phyloP scores from a whole-genome alignment of 2,797 vertebrate genomes.

The Neostethus bicornis region DNA sequence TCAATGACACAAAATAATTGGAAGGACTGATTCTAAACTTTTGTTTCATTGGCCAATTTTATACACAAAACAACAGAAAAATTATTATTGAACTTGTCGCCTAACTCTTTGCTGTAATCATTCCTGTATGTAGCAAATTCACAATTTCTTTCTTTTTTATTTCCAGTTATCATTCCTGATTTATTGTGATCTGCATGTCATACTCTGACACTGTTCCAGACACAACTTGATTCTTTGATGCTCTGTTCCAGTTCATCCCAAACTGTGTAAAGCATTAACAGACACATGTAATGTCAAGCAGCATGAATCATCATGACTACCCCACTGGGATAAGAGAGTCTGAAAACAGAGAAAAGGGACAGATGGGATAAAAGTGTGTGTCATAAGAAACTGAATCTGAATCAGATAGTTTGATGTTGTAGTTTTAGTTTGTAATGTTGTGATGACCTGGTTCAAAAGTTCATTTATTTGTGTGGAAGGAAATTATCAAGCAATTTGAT shows the following conservation, averaged over 20 bases:
- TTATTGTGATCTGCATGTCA: not conserved
- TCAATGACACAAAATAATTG: no score
- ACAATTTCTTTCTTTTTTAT: not conserved
- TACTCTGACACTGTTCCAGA: slow-evolving; percentile 6
- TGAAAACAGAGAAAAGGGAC: slow-evolving; percentile 1
- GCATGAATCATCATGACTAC: slow-evolving; percentile 64
- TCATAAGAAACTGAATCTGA: not conserved
- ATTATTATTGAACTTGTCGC: no score
- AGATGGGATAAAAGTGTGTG: not conserved
- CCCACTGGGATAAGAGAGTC: slow-evolving; percentile 9
- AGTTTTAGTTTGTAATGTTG: not conserved
- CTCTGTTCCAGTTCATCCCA: slow-evolving; percentile 32
- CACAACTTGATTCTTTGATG: slow-evolving; percentile 27
- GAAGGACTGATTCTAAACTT: no score
- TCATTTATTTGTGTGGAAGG: not conserved
- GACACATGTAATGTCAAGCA: slow-evolving; percentile 65
- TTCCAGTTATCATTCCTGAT: not conserved
- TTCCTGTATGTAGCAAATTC: no score
- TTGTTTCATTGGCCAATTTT: no score
- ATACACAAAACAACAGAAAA: no score
- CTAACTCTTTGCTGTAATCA: no score
- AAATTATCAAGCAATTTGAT: not conserved
- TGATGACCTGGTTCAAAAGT: slow-evolving; percentile 1
- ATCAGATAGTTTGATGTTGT: not conserved
- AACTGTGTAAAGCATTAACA: slow-evolving; percentile 46